These are phyloP conservation scores for Pitangus sulphuratus DNA, from an alignment of 2,797 vertebrate genomes.

Conservation along the genomic window DNA sequence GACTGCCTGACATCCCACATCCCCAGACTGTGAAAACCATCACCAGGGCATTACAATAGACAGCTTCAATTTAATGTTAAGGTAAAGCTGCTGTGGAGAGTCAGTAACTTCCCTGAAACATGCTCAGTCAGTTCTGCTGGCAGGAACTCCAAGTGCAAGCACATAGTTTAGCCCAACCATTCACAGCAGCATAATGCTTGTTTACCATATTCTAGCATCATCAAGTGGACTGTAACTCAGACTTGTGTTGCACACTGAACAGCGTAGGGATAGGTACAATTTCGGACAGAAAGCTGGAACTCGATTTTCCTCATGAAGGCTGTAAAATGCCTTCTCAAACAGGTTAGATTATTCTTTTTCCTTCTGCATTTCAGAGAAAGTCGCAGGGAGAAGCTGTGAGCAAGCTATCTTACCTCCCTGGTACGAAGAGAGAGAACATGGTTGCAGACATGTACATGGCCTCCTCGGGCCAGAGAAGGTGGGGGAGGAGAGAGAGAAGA, in stretches of 20 bases:
- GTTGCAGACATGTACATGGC: too few species aligned
- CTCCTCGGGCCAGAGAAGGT: too few species aligned
- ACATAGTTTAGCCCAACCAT: background rate
- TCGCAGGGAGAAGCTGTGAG: too few species aligned
- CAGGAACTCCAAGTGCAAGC: background rate
- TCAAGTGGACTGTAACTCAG: background rate
- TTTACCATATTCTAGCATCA: background rate
- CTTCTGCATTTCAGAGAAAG: too few species aligned
- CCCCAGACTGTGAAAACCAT: background rate
- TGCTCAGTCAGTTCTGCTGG: background rate
- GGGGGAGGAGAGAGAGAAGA: too few species aligned
- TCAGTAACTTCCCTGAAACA: background rate
- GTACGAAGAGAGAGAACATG: too few species aligned
- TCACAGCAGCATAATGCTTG: background rate
- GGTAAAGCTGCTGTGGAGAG: background rate
- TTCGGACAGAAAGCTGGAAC: too few species aligned
- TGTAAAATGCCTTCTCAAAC: too few species aligned
- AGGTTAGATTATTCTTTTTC: too few species aligned
- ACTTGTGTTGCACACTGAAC: background rate
- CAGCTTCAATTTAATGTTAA: background rate
- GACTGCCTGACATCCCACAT: rapidly evolving
- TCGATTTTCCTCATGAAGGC: too few species aligned
- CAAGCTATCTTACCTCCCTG: too few species aligned
- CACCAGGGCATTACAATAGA: background rate
- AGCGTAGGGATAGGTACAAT: too few species aligned